A percentile compares a stretch with the other conserved stretches of the same genome.
These are phyloP conservation scores for Brenthis daphne DNA, from an alignment of 2,888 invertebrate genomes.

Conservation along the genomic window DNA sequence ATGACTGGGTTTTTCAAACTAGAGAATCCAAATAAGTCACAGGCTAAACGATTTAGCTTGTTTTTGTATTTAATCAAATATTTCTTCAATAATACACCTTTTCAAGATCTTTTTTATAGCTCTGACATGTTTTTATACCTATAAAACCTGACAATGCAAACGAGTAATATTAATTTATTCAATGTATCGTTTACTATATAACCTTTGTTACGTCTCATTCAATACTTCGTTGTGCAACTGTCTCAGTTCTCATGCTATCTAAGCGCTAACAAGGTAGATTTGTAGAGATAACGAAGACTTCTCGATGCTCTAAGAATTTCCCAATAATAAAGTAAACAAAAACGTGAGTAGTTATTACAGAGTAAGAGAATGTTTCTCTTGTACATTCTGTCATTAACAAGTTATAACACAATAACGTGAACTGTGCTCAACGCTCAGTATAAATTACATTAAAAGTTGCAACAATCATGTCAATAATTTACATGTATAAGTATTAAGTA, in stretches of 20 bases:
- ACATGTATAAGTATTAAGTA: too few relatives aligned
- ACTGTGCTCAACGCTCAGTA: too few relatives aligned
- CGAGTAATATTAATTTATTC: slow-evolving; percentile 38
- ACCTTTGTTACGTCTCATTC: slow-evolving; percentile 36
- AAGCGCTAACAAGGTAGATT: slow-evolving; percentile 72
- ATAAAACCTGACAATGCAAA: slow-evolving; percentile 18
- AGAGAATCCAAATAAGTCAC: too few relatives aligned
- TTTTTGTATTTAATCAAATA: too few relatives aligned
- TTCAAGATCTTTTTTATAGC: too few relatives aligned
- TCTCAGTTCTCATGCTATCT: slow-evolving; percentile 72
- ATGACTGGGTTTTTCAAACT: too few relatives aligned
- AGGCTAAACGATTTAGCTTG: too few relatives aligned
- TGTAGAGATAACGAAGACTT: slow-evolving; percentile 67
- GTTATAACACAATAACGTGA: slow-evolving; percentile 51
- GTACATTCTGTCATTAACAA: slow-evolving; percentile 70
- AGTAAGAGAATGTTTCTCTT: slow-evolving; percentile 59
- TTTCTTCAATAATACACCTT: too few relatives aligned
- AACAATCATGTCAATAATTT: neutral
- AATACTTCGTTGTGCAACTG: slow-evolving; percentile 58
- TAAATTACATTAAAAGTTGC: neutral
- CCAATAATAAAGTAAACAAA: slow-evolving; percentile 74
- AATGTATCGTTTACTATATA: slow-evolving; percentile 32
- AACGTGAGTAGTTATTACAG: slow-evolving; percentile 71
- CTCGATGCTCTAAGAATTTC: slow-evolving; percentile 65
- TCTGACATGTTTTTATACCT: neutral